Conservation (phyloP, 53 echinoderm and acorn worm species). For the Echinometra lucunter region DNA sequence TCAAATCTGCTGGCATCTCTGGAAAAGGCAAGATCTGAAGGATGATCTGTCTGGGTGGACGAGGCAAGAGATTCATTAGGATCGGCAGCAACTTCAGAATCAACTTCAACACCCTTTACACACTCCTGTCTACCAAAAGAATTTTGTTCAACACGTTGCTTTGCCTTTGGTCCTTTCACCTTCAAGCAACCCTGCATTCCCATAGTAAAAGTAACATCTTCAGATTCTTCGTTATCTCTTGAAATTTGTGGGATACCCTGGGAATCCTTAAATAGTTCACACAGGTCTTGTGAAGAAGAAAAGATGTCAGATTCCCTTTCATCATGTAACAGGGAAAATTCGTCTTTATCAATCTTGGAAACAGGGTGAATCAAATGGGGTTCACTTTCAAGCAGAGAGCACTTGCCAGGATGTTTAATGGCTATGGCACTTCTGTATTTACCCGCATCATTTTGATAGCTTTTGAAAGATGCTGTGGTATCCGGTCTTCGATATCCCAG, state of each 20-base stretch:
- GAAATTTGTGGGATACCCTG: background rate
- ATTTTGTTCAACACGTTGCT: background rate
- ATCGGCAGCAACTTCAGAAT: too few species aligned
- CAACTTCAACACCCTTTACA: background rate
- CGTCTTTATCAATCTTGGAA: background rate
- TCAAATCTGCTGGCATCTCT: too few species aligned
- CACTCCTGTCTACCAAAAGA: background rate
- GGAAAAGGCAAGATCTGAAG: too few species aligned
- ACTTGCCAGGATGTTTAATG: background rate
- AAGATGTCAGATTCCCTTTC: background rate
- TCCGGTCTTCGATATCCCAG: background rate
- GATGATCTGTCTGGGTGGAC: too few species aligned
- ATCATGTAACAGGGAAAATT: background rate
- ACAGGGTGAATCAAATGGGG: background rate
- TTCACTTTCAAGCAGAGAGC: background rate
- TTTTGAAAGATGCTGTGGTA: background rate
- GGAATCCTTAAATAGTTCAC: conserved; percentile 11
- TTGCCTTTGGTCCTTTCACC: background rate
- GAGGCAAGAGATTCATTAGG: too few species aligned
- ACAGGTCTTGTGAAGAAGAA: background rate
- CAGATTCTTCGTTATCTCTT: background rate
- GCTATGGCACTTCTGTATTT: background rate
- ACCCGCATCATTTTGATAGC: background rate
- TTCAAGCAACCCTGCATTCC: conserved; percentile 19
- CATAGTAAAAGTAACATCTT: conserved; percentile 39